Base-by-base conservation (phyloP, 35 echinoderm and acorn worm species). In the Heliocidaris tuberculata region DNA sequence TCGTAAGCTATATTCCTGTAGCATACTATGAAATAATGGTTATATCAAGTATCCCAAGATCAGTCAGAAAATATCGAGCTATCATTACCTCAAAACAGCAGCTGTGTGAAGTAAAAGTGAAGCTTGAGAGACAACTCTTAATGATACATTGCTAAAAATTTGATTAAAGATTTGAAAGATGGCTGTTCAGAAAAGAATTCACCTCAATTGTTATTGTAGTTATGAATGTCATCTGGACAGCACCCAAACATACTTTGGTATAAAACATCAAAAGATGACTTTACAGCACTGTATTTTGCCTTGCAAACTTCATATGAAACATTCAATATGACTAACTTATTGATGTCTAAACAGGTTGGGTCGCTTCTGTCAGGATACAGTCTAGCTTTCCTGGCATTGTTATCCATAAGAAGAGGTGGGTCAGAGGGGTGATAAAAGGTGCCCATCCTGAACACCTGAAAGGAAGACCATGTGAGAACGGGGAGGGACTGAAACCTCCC, bases 401-500 rank as follows among this genome's bases (percentile, higher is more conserved):
- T 78, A 27, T 19, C 65, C 19, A 24, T 78, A 78, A 78, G 65
- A n/a, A 78, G 65, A 78, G 65, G 65, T 78, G 65, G 65, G 52
- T 56, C 52, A 2, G 2, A 56, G 11, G 52, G 65, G 65, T 78
- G 65, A 78, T 78, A 78, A 78, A 6, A 78, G 65, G 6, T n/a
- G 27, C 65, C 65, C 21, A 27, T 78, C 65, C 65, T 78, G 65
- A 7, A 78, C 65, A 78, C 65, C 65, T 78, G 65, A 78, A 78
- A 19, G 65, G 65, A 78, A 78, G 21, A 4, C 65, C 65, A 78
- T n/a, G 65, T 78, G 65, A 78, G 65, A 78, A 7, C 21, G 27
- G 65, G 65, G 65, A 78, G 65, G 65, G 65, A 78, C 65, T 78
- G 65, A 78, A 78, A 78, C 65, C 60, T 78, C 65, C 65, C 65